Evolutionary conservation across 2,888 invertebrate genomes (phyloP).

Genomic region (Dicroscelio sp.): DNA sequence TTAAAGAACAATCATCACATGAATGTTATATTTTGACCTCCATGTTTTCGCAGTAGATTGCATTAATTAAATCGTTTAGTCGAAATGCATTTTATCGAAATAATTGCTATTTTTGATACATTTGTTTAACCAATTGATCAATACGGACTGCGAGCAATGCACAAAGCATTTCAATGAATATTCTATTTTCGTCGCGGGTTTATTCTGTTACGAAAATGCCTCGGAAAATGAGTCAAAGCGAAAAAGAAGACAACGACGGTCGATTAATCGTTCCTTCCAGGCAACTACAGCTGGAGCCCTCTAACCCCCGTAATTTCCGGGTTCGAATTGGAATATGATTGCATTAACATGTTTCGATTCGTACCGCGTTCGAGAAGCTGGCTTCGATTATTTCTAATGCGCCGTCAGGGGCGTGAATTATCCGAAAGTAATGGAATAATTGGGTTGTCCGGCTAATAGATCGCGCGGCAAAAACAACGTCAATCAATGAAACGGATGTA

Average conservation of each 20-base stretch:
- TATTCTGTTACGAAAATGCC: conserved; percentile 51
- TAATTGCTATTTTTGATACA: conserved; percentile 25
- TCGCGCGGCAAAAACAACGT: not conserved
- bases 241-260: conserved; percentile 65
- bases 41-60: no score
- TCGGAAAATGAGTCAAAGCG: conserved; percentile 36
- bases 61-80: no score
- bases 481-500: conserved; percentile 30
- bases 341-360: conserved; percentile 90
- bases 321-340: conserved; percentile 91
- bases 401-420: conserved; percentile 29
- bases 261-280: conserved; percentile 83
- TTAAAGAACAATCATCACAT: no score
- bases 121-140: conserved; percentile 30
- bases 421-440: conserved; percentile 53
- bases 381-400: conserved; percentile 68
- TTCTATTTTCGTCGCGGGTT: conserved; percentile 29
- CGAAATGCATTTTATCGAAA: not conserved
- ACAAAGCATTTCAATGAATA: conserved; percentile 46
- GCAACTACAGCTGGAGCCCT: conserved; percentile 82
- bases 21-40: no score
- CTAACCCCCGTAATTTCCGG: conserved; percentile 90
- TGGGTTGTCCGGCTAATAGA: conserved; percentile 28
- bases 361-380: conserved; percentile 51
- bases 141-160: not conserved